Conservation (phyloP, 2,888 invertebrate species). For the Entomobrya proxima region DNA sequence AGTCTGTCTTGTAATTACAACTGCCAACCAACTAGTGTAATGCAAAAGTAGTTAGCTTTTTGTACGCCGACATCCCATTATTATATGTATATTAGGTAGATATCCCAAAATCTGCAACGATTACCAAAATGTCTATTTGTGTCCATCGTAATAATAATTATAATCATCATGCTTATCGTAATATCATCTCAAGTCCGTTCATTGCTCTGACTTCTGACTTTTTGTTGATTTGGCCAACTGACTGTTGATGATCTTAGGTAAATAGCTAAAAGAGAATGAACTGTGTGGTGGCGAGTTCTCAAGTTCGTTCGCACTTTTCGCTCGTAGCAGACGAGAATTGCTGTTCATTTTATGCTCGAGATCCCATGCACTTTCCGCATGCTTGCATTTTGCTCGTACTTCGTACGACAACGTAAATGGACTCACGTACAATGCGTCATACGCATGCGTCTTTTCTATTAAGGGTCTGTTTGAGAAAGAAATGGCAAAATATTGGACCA, state of each 20-base stretch:
- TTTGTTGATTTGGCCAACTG: not conserved
- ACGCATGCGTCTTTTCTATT: too few species aligned
- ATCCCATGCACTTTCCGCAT: conserved; percentile 65
- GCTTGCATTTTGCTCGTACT: conserved; percentile 30
- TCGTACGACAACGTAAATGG: not conserved
- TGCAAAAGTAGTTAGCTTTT: too few species aligned
- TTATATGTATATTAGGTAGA: not conserved
- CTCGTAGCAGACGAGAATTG: conserved; percentile 7
- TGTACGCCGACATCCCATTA: too few species aligned
- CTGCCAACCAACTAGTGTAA: too few species aligned
- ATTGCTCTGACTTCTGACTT: conserved; percentile 21
- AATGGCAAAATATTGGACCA: too few species aligned
- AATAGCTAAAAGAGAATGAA: too few species aligned
- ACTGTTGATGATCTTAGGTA: too few species aligned
- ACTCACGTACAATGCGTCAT: not conserved
- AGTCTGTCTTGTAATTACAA: too few species aligned
- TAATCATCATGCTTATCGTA: conserved; percentile 34
- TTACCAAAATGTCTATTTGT: conserved; percentile 21
- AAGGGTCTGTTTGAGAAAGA: too few species aligned
- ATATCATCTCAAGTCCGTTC: conserved; percentile 32
- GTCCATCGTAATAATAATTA: conserved; percentile 44
- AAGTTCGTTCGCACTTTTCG: conserved; percentile 56
- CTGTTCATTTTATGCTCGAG: conserved; percentile 60
- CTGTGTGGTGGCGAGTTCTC: not conserved
- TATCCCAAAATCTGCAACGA: not conserved